Conservation (phyloP, 1,140 invertebrate species). For the Trichomalopsis sarcophagae region DNA sequence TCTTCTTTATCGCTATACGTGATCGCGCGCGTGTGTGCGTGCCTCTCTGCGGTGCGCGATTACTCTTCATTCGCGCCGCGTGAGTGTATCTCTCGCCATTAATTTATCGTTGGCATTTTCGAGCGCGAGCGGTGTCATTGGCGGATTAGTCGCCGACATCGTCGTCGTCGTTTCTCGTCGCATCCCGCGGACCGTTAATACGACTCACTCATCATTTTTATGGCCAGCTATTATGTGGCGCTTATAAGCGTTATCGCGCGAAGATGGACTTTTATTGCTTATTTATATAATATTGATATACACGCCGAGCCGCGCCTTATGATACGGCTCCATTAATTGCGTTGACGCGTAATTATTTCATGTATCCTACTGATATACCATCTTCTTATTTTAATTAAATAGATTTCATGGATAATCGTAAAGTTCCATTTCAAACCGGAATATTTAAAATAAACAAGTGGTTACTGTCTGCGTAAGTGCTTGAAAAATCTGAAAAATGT, state of each 20-base stretch:
- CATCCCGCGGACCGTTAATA: conserved; percentile 36
- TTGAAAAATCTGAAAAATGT: conserved; percentile 24
- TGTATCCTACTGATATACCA: no score
- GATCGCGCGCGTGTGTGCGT: neutral
- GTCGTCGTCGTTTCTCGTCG: neutral
- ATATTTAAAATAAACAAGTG: no score
- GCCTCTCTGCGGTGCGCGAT: conserved; percentile 2
- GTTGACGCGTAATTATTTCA: no score
- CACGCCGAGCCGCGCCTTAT: neutral
- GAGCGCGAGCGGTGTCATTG: conserved; percentile 45
- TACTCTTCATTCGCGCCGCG: conserved; percentile 42
- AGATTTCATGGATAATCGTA: no score
- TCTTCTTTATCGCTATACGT: conserved; percentile 12
- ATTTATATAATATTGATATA: conserved; percentile 18
- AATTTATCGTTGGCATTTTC: conserved; percentile 50
- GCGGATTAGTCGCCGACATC: conserved; percentile 35
- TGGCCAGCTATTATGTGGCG: neutral
- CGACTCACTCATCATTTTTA: conserved; percentile 49
- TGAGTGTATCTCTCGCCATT: conserved; percentile 44
- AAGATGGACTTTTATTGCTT: conserved; percentile 41
- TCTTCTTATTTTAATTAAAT: no score
- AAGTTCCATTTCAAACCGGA: no score
- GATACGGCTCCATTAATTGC: no score
- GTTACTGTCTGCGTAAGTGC: neutral
- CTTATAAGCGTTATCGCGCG: conserved; percentile 21